These are phyloP conservation scores for Dioctria rufipes DNA, from an alignment of 2,888 invertebrate species.

Conservation along the genomic window DNA sequence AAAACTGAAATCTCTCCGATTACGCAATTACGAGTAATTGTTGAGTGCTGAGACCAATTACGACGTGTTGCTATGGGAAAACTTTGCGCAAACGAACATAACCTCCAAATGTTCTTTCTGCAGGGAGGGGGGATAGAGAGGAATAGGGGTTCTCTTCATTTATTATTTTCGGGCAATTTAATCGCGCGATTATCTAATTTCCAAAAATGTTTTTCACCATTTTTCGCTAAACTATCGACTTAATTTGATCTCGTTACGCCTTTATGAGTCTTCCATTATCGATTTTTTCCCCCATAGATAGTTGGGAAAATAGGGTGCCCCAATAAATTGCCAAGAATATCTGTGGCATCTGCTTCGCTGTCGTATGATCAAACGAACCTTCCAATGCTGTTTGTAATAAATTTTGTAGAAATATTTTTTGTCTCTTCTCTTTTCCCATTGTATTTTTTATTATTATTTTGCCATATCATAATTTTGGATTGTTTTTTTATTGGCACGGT, in stretches of 20 bases:
- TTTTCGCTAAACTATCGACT: slow-evolving; percentile 26
- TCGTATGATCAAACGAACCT: neutral
- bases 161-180: slow-evolving; percentile 13
- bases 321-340: neutral
- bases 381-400: slow-evolving; percentile 3
- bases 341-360: neutral
- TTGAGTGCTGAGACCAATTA: too few relatives aligned
- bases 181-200: slow-evolving; percentile 39
- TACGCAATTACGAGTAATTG: too few relatives aligned
- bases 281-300: slow-evolving; percentile 8
- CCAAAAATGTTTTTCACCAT: too few relatives aligned
- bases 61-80: too few relatives aligned
- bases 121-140: too few relatives aligned
- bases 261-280: neutral
- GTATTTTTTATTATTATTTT: neutral
- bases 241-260: slow-evolving; percentile 45
- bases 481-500: too few relatives aligned
- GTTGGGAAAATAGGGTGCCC: neutral
- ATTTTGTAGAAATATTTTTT: neutral
- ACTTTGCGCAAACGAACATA: neutral
- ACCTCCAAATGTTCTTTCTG: neutral
- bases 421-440: neutral
- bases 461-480: neutral
- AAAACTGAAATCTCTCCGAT: too few relatives aligned
- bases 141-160: too few relatives aligned